A percentile compares a stretch with the other conserved stretches of the same genome.
phyloP scores from a whole-genome alignment of 2,113 vertebrate species.

The Setophaga coronata region DNA sequence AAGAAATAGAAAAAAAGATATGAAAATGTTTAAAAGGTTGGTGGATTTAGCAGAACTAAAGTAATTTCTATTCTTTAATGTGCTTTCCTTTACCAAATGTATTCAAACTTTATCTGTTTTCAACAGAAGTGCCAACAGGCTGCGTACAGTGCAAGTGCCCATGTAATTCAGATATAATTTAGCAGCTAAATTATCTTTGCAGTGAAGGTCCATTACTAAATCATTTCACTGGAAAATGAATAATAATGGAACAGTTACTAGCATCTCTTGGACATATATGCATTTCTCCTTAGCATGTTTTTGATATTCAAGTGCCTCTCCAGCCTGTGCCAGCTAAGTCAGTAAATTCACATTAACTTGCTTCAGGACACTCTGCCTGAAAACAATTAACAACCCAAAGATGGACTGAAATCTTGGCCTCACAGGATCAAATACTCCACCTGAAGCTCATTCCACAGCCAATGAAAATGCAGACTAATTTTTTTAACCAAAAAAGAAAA shows the following conservation, averaged over 20 bases:
- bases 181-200: neutral
- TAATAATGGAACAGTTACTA: neutral
- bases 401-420: neutral
- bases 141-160: neutral
- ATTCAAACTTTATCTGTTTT: constrained; percentile 14
- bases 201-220: neutral
- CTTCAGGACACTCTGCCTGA: neutral
- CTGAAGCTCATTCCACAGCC: neutral
- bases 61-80: neutral
- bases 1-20: neutral
- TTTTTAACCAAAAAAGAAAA: neutral
- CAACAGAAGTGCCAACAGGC: neutral
- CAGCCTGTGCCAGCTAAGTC: neutral
- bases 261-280: neutral
- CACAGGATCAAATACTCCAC: neutral
- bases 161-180: constrained; percentile 13
- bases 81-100: neutral
- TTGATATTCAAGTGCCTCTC: neutral
- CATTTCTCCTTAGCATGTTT: neutral
- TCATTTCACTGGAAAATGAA: constrained; percentile 19
- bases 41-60: neutral
- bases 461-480: neutral
- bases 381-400: neutral
- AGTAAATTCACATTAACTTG: neutral
- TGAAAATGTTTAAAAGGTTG: neutral